Evolutionary conservation across 1,140 invertebrate genomes (phyloP).

Genomic region (Drosophila leontia): DNA sequence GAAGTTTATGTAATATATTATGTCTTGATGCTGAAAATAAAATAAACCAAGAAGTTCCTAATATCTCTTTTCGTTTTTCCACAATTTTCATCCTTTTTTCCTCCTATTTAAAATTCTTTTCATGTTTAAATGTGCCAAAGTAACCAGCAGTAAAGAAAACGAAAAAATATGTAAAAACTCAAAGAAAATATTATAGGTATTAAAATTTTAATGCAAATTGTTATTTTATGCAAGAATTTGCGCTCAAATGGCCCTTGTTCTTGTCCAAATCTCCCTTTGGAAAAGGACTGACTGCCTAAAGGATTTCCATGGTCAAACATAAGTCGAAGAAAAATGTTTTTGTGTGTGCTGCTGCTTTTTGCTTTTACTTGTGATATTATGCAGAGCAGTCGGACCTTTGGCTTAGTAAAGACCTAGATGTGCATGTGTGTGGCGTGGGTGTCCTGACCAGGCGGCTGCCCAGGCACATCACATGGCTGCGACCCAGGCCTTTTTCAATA

Average conservation of each 20-base stretch:
- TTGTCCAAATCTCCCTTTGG: conserved; percentile 65
- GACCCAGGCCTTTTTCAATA: conserved; percentile 58
- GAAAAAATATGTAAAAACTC: conserved; percentile 47
- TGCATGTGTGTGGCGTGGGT: conserved; percentile 37
- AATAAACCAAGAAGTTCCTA: neutral
- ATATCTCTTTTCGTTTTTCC: conserved; percentile 15
- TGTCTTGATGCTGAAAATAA: neutral
- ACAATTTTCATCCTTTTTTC: conserved; percentile 29
- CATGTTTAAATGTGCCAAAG: conserved; percentile 69
- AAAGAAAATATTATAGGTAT: conserved; percentile 78
- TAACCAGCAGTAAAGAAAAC: conserved; percentile 11
- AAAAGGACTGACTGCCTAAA: conserved; percentile 74
- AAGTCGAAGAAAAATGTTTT: conserved; percentile 57
- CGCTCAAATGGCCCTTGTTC: conserved; percentile 39
- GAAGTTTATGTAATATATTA: neutral
- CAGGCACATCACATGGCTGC: conserved; percentile 47
- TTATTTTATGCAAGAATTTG: conserved; percentile 82
- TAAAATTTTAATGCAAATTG: conserved; percentile 82
- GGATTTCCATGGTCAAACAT: conserved; percentile 59
- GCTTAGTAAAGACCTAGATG: conserved; percentile 38
- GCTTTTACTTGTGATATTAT: conserved; percentile 49
- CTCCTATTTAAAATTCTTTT: conserved; percentile 74
- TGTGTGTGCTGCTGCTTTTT: conserved; percentile 43
- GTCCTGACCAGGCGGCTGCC: conserved; percentile 17
- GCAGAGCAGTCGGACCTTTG: conserved; percentile 67